phyloP scores from a whole-genome alignment of 1,140 invertebrate species.

The Hyposmocoma kahamanoa region DNA sequence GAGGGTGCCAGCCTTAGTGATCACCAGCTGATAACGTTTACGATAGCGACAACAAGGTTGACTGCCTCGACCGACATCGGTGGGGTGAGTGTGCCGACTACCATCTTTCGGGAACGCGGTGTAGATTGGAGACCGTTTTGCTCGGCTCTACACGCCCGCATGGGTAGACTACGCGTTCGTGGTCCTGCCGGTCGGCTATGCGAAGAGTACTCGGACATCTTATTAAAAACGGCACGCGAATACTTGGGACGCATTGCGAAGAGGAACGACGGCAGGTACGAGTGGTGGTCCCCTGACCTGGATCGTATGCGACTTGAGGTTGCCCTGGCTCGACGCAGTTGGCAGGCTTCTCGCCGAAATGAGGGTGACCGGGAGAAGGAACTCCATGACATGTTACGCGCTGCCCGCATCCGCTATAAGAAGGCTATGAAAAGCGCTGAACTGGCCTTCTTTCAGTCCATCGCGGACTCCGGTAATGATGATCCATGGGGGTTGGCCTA shows the following conservation, averaged over 20 bases:
- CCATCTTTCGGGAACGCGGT: constrained; percentile 7
- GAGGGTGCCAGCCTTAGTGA: constrained; percentile 18
- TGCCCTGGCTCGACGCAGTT: neutral
- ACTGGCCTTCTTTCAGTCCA: no score
- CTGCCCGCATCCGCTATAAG: no score
- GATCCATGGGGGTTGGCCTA: no score
- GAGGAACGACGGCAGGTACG: neutral
- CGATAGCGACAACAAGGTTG: neutral
- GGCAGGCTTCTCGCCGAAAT: no score
- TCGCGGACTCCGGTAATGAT: no score
- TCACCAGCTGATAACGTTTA: constrained; percentile 21
- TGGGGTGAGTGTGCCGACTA: neutral
- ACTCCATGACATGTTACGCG: no score
- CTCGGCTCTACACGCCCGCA: constrained; percentile 5
- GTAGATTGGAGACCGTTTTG: constrained; percentile 15
- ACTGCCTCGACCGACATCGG: no score
- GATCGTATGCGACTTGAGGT: neutral
- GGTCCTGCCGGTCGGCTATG: neutral
- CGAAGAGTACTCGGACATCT: neutral
- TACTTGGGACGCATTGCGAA: neutral
- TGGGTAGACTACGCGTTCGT: constrained; percentile 1
- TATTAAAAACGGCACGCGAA: neutral
- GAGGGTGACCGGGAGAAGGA: no score
- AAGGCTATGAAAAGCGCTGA: no score
- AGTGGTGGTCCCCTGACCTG: neutral